phyloP scores from a whole-genome alignment of 37 sponge, comb jelly and placozoan species.

The Chondrilla cf. caribensis region DNA sequence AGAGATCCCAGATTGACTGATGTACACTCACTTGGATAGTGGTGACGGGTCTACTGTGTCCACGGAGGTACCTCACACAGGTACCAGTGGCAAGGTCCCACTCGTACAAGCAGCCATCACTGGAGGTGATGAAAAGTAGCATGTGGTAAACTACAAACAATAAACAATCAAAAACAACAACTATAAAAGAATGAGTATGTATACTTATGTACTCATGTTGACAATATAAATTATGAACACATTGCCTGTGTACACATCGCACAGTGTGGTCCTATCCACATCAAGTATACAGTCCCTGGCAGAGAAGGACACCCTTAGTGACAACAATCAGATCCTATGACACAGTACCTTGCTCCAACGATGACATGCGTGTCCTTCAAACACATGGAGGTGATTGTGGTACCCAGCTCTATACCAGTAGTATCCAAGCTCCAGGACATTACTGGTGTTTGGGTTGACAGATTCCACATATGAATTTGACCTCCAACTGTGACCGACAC shows the following conservation, averaged over 20 bases:
- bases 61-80: constrained; percentile 47
- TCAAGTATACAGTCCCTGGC: background rate
- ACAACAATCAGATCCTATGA: background rate
- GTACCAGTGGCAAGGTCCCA: constrained; percentile 60
- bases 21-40: constrained; percentile 33
- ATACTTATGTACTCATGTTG: background rate
- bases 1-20: background rate
- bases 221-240: background rate
- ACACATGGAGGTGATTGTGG: constrained; percentile 24
- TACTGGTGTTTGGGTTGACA: background rate
- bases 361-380: constrained; percentile 24
- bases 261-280: too few relatives aligned
- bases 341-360: constrained; percentile 54
- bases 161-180: background rate
- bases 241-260: background rate
- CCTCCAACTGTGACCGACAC: constrained; percentile 34
- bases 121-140: constrained; percentile 10
- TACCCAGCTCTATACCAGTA: background rate
- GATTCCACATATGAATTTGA: constrained; percentile 25
- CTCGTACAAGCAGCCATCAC: constrained; percentile 61
- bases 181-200: background rate
- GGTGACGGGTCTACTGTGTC: constrained; percentile 53
- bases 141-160: background rate
- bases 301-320: background rate
- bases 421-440: constrained; percentile 32